These are phyloP conservation scores for Platalea minor DNA, from an alignment of 2,797 vertebrate genomes.

Conservation along the genomic window DNA sequence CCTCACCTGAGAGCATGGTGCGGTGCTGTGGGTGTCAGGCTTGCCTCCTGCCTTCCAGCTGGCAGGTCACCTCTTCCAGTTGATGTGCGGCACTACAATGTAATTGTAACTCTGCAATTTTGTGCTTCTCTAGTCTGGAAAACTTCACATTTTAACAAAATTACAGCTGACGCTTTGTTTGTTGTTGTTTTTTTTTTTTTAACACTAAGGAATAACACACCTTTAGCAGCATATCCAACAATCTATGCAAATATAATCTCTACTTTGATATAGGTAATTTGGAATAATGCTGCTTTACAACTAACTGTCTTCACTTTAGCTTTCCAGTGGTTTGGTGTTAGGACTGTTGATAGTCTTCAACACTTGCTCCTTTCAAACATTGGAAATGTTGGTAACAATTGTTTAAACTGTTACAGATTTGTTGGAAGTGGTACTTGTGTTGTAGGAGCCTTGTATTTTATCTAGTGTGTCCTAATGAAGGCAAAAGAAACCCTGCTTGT, in stretches of 20 bases:
- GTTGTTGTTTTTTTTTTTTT: too few relatives aligned
- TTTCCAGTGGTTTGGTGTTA: background rate
- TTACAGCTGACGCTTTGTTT: rapidly evolving
- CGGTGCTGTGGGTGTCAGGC: background rate
- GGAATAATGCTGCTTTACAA: background rate
- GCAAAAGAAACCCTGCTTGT: background rate
- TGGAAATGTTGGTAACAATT: background rate
- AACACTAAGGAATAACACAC: background rate
- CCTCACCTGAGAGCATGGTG: background rate
- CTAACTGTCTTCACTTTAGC: background rate
- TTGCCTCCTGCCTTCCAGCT: background rate
- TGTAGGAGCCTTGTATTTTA: background rate
- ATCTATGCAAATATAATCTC: background rate
- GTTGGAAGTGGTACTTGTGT: background rate
- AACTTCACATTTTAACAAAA: background rate
- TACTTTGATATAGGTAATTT: background rate
- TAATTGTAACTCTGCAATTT: background rate
- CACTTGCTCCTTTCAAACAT: background rate
- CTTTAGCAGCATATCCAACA: background rate
- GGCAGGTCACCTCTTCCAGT: background rate
- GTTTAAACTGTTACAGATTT: rapidly evolving
- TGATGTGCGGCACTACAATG: background rate
- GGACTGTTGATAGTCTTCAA: background rate
- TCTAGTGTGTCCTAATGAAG: background rate
- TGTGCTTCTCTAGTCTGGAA: background rate